Evolutionary conservation across 2,888 invertebrate genomes (phyloP).

Genomic region (Heliconius charithonia): DNA sequence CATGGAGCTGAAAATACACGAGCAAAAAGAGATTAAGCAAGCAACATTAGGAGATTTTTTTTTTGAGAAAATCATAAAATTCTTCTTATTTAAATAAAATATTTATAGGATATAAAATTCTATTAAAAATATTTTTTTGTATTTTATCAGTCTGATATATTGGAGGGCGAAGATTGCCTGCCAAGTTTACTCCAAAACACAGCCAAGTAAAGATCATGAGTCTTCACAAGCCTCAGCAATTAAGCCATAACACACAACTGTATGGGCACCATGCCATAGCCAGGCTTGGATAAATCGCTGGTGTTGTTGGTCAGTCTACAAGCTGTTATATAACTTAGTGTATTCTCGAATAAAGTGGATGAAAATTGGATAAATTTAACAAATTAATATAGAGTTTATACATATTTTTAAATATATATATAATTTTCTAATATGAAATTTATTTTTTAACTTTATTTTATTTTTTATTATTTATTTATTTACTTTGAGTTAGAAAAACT

Average conservation of each 20-base stretch:
- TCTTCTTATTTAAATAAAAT: not conserved
- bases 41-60: too few relatives aligned
- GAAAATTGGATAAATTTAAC: not conserved
- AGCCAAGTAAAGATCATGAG: slow-evolving; percentile 55
- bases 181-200: slow-evolving; percentile 32
- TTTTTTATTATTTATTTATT: too few relatives aligned
- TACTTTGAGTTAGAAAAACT: too few relatives aligned
- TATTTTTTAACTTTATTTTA: too few relatives aligned
- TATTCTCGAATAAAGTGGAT: not conserved
- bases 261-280: slow-evolving; percentile 72
- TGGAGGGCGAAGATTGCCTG: slow-evolving; percentile 5
- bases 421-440: not conserved
- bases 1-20: not conserved
- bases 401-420: not conserved
- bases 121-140: not conserved
- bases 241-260: slow-evolving; percentile 65
- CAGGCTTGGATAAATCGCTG: slow-evolving; percentile 34
- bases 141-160: not conserved
- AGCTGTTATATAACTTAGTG: not conserved
- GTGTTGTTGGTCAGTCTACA: slow-evolving; percentile 20
- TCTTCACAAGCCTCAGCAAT: slow-evolving; percentile 66
- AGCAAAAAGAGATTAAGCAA: too few relatives aligned
- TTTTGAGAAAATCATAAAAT: too few relatives aligned
- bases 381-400: not conserved
- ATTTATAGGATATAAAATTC: not conserved